Base-by-base conservation (phyloP, 2,113 vertebrate genomes). In the Myotis davidii region DNA sequence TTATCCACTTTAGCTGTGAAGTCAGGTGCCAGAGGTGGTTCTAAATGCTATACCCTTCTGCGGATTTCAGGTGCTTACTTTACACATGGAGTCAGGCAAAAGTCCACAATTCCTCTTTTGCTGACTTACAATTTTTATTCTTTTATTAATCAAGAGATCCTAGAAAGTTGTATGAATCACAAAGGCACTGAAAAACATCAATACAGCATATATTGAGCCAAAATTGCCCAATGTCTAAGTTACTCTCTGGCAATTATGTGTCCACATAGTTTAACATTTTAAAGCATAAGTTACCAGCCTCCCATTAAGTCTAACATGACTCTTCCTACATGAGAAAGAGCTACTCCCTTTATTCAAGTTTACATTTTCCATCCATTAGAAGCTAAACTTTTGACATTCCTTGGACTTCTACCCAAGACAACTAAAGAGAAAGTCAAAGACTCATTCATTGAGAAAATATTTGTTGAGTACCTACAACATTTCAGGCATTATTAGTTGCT, bases 61-160 rank as follows among this genome's bases (percentile, higher is more conserved):
- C 12, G 88, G 88, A 93, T 85, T 64, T 93, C 48, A 92, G 67
- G 29, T 64, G 52, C 85, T 92, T 87, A 65, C 21, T 83, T 90
- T 90, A 72, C 34, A 81, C 14, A 50, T 4, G 56, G 25, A 83
- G 5, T 79, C 70, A 91, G 79, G 65, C 21, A 89, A 72, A 96
- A 95, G 56, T 94, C 34, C 34, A 70, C 14, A 59, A 25, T 39
- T 42, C 21, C 12, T 56, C 50, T 84, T 91, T 82, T 93, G 59
- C 65, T 90, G 70, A 92, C 84, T 82, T 82, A 5, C 34, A 42
- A 89, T 11, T 83, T 90, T 90, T 94, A n/a, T 97, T 97, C 64
- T 94, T 25, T 84, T 92, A 54, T 93, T 98, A 96, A 97, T 97
- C 95, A 96, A 92, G 97, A 98, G 95, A 97, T 92, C 70, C 67